Evolutionary conservation across 1,140 invertebrate species (phyloP).

Genomic region (Zaprionus davidi): DNA sequence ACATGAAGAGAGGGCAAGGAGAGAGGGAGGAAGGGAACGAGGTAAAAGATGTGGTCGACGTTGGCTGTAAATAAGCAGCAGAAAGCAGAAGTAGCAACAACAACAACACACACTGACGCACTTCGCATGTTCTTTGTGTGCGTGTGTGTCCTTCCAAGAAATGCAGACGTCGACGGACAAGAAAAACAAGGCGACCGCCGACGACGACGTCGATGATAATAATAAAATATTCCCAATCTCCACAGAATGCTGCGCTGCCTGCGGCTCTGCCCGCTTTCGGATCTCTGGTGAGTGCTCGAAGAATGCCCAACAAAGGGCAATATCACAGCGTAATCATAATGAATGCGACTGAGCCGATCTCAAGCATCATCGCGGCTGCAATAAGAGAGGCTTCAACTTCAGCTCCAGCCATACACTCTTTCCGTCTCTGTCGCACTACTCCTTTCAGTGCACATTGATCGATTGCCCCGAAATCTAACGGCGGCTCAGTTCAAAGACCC

Average conservation of each 20-base stretch:
- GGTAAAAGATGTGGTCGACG: slow-evolving; percentile 1
- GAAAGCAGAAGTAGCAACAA: slow-evolving; percentile 20
- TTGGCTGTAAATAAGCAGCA: slow-evolving; percentile 32
- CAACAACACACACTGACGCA: slow-evolving; percentile 41
- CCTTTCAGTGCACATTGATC: slow-evolving; percentile 58
- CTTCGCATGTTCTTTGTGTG: slow-evolving; percentile 59
- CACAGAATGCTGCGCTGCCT: not conserved
- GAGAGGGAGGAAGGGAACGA: not conserved
- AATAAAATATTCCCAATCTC: slow-evolving; percentile 51
- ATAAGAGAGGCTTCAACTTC: slow-evolving; percentile 47
- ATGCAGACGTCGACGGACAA: slow-evolving; percentile 57
- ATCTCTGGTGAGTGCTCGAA: slow-evolving; percentile 31
- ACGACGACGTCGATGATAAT: slow-evolving; percentile 62
- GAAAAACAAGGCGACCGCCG: slow-evolving; percentile 58
- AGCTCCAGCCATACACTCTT: slow-evolving; percentile 1
- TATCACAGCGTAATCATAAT: slow-evolving; percentile 76
- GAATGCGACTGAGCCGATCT: slow-evolving; percentile 65
- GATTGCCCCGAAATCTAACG: slow-evolving; percentile 71
- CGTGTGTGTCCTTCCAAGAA: slow-evolving; percentile 73
- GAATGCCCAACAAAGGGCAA: slow-evolving; percentile 75
- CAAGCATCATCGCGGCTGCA: slow-evolving; percentile 46
- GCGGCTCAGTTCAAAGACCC: slow-evolving; percentile 74
- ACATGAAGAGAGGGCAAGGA: slow-evolving; percentile 9
- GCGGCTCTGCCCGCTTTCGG: not conserved
- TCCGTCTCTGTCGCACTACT: slow-evolving; percentile 21